Base-by-base conservation (phyloP, 2,797 vertebrate species). In the Acanthornis magna region DNA sequence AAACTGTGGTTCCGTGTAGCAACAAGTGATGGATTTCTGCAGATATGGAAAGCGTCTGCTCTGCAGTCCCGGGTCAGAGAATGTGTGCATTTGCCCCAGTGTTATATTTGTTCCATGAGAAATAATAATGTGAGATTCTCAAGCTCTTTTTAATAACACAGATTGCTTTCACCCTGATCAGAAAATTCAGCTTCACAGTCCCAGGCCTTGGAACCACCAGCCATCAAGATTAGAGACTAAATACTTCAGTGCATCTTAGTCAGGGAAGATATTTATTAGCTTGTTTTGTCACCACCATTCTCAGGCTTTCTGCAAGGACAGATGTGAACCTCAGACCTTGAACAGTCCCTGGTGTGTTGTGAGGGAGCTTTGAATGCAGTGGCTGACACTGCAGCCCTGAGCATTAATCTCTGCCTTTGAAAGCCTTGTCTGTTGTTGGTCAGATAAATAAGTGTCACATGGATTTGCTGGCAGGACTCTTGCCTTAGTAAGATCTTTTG, bases 11-110 rank as follows among this genome's bases (percentile, higher is more conserved):
- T 91, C 73, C 86, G 40, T 89, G 76, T 30, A 92, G 85, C 92
- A 96, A 57, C 70, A 90, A 91, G 88, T 92, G 95, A 96, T 94
- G 87, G 83, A 96, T 96, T 94, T 96, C 55, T 95, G 91, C 62
- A 93, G 94, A 91, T 92, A 93, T 21, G 55, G 89, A 73, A 89
- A 92, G 85, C 13, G 55, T 91, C 82, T 96, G 87, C 79, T 91
- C 79, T 93, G 82, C 70, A 88, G 88, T 76, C 95, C 79, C 70
- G 90, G 85, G 73, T 92, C 92, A 81, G 47, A 66, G 62, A 86
- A 62, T 72, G 27, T 81, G 85, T 68, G 60, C 62, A 5, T 91
- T 89, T 95, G 87, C 57, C 88, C 70, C 62, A 47, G 2, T 4
- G 13, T 78, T 82, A 3, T 6, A 32, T 88, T 78, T 5, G 6